Percentiles rank a stretch among this genome's conserved stretches.
Evolutionary conservation across 2,797 vertebrate species (phyloP).

Genomic region (Rhadinocentrus ornatus): DNA sequence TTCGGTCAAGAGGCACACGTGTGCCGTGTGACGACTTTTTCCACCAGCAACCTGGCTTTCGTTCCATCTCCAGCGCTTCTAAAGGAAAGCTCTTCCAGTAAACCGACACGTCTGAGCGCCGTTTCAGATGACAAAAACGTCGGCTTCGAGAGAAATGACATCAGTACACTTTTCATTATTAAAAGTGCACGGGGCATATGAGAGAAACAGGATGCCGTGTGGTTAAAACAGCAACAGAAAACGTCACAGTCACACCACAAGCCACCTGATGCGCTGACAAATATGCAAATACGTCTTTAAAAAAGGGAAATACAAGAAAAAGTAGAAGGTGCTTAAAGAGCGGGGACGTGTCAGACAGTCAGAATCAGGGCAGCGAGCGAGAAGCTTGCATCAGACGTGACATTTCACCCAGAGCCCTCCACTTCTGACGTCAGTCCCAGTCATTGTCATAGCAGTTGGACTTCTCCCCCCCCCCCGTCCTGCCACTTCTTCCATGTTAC

Average conservation of each 20-base stretch:
- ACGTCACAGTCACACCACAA: constrained; percentile 71
- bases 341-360: background rate
- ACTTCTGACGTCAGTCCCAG: constrained; percentile 78
- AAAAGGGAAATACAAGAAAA: background rate
- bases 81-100: constrained; percentile 79
- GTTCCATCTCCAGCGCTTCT: constrained; percentile 72
- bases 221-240: constrained; percentile 78
- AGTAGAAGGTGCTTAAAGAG: background rate
- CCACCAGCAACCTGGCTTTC: constrained; percentile 26
- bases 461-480: constrained; percentile 58
- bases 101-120: constrained; percentile 59
- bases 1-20: background rate
- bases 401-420: constrained; percentile 62
- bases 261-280: constrained; percentile 57
- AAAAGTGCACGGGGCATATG: constrained; percentile 74
- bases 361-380: constrained; percentile 21
- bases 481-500: constrained; percentile 42
- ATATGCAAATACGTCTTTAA: background rate
- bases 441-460: constrained; percentile 73
- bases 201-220: constrained; percentile 83
- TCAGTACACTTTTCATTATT: constrained; percentile 82
- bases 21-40: constrained; percentile 37
- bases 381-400: constrained; percentile 47
- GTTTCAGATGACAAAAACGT: constrained; percentile 63
- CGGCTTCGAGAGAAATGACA: constrained; percentile 81